Conservation (phyloP, 2,888 invertebrate genomes). For the Zygothrica quintamaculata region DNA sequence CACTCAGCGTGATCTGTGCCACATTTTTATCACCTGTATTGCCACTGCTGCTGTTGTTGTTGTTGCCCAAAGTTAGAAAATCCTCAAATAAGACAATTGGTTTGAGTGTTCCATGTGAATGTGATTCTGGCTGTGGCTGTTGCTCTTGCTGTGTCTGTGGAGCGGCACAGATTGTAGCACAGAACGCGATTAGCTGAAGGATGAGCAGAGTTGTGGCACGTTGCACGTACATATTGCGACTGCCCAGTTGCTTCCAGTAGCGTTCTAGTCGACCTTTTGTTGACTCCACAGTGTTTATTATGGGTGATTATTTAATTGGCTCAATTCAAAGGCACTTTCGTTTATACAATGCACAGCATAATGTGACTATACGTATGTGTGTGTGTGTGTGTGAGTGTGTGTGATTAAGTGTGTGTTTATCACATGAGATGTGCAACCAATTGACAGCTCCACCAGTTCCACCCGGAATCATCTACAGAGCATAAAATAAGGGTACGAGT, state of each 20-base stretch:
- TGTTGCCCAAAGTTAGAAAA: constrained; percentile 32
- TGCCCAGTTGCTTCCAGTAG: constrained; percentile 1
- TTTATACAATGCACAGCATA: constrained; percentile 12
- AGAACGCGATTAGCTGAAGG: constrained; percentile 20
- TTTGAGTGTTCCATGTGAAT: not conserved
- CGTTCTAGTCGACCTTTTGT: constrained; percentile 1
- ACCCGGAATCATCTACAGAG: not conserved
- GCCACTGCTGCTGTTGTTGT: constrained; percentile 28
- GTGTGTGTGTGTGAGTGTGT: constrained; percentile 7
- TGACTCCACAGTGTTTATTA: constrained; percentile 19
- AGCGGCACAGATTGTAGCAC: constrained; percentile 7
- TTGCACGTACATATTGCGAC: constrained; percentile 44
- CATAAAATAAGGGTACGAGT: not conserved
- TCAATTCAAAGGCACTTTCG: constrained; percentile 29
- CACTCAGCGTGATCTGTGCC: constrained; percentile 51
- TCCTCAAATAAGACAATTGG: constrained; percentile 50
- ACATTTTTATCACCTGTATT: constrained; percentile 13
- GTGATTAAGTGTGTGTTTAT: constrained; percentile 1
- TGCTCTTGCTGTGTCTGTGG: no score
- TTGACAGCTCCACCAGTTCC: constrained; percentile 21
- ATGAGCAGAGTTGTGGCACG: constrained; percentile 28
- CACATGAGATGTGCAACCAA: constrained; percentile 32
- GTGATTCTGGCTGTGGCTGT: no score
- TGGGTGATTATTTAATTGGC: constrained; percentile 74
- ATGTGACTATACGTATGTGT: no score